Evolutionary conservation across 2,888 invertebrate genomes (phyloP).

Genomic region (Drosophila colorata): DNA sequence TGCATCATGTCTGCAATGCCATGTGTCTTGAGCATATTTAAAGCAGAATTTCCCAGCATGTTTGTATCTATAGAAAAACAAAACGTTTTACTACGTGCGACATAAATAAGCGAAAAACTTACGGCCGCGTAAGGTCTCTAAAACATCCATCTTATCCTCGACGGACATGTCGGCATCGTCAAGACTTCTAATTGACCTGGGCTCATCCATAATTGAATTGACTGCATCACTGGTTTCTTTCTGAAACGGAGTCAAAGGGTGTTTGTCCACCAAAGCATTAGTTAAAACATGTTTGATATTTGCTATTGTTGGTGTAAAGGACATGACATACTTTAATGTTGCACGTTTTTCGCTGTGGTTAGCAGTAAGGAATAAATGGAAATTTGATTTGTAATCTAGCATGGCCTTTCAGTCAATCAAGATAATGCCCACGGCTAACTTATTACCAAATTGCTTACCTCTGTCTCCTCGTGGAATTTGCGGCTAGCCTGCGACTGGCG

Average conservation of each 20-base stretch:
- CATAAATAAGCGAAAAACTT: slow-evolving; percentile 10
- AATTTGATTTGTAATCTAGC: not conserved
- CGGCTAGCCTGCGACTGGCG: slow-evolving; percentile 80
- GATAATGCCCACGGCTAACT: not conserved
- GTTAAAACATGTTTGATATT: not conserved
- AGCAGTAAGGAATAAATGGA: slow-evolving; percentile 18
- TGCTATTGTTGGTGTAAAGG: not conserved
- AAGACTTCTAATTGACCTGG: slow-evolving; percentile 35
- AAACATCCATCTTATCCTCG: slow-evolving; percentile 73
- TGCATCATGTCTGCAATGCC: slow-evolving; percentile 93
- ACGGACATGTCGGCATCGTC: slow-evolving; percentile 72
- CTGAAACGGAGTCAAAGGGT: slow-evolving; percentile 55
- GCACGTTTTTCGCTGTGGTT: slow-evolving; percentile 36
- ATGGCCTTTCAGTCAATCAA: not conserved
- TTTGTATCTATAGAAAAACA: slow-evolving; percentile 66
- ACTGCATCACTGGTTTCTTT: slow-evolving; percentile 84
- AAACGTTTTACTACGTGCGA: not conserved
- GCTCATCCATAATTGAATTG: slow-evolving; percentile 83
- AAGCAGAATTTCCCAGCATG: slow-evolving; percentile 77
- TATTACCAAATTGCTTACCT: slow-evolving; percentile 63
- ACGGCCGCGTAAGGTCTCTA: slow-evolving; percentile 69
- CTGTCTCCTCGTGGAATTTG: slow-evolving; percentile 81
- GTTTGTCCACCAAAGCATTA: not conserved
- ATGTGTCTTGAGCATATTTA: slow-evolving; percentile 92
- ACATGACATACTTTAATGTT: slow-evolving; percentile 60